Evolutionary conservation across 2,797 vertebrate genomes (phyloP), one percentile per base, ranked within the genome.

Genomic region (Bovichtus diacanthus): DNA sequence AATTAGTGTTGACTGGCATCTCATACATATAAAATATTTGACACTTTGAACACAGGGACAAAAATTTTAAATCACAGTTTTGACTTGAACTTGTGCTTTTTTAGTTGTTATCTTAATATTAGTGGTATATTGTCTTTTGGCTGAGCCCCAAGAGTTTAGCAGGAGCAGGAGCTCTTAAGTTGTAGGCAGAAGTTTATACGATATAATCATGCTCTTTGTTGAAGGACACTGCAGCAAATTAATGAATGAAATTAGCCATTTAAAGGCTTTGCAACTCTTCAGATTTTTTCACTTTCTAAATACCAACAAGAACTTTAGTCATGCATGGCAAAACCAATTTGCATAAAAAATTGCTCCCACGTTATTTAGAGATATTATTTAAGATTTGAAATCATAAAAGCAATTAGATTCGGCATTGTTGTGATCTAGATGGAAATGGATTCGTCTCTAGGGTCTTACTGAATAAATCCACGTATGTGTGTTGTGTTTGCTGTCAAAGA

Each of bases 11-110:
- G 29, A 31, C 16, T 56, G 2, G 0, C 63, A 76, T 67, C 75
- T 69, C 43, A 56, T 54, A 61, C 64, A 58, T 18, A 63, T 41
- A 61, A 83, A 85, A 74, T 65, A 70, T 55, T 73, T 46, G 3
- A 79, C 18, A 53, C 49, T 75, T 60, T 60, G 61, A 87, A 80
- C 74, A 65, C 15, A 34, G 61, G 59, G 84, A 85, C 54, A 50
- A 54, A 70, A 78, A 76, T 80, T 71, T 75, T 85, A 75, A 74
- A 61, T 83, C 54, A 36, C 51, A 41, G 67, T 59, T 82, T 75
- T 84, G 64, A 84, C 78, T 73, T 70, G n/a, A 71, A 79, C 23
- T 63, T 27, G 19, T 36, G 43, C 53, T n/a, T 81, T 83, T 81
- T 83, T 77, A 65, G 70, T 60, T 0, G 15, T 70, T 44, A 29